Conservation (phyloP, 2,888 invertebrate genomes). For the Physocephala rufipes region DNA sequence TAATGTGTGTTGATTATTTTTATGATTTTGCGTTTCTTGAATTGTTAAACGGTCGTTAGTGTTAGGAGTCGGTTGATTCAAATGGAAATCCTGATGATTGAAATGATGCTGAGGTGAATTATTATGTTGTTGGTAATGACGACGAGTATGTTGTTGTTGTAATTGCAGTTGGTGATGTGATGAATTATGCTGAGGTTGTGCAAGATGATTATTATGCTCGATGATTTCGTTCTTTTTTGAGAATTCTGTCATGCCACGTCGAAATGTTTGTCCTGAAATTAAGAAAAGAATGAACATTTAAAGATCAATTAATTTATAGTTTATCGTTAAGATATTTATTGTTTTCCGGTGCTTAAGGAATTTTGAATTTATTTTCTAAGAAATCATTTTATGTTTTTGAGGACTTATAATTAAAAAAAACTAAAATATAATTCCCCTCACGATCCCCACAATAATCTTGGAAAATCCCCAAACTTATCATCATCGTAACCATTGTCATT, state of each 20-base stretch:
- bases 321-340: too few species aligned
- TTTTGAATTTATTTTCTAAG: too few species aligned
- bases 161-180: constrained; percentile 52
- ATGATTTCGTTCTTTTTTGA: constrained; percentile 63
- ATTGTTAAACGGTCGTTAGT: constrained; percentile 49
- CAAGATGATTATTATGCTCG: constrained; percentile 60
- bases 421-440: too few species aligned
- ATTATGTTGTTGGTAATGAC: constrained; percentile 45
- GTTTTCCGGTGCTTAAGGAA: too few species aligned
- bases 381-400: too few species aligned
- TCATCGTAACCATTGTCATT: too few species aligned
- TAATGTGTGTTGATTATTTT: constrained; percentile 53
- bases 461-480: too few species aligned
- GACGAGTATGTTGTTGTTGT: constrained; percentile 49
- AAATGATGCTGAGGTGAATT: constrained; percentile 44
- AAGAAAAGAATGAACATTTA: constrained; percentile 23
- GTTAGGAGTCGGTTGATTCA: constrained; percentile 46
- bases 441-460: too few species aligned
- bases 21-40: constrained; percentile 52
- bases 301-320: background rate
- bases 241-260: constrained; percentile 67
- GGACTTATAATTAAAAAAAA: too few species aligned
- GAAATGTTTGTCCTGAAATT: constrained; percentile 62
- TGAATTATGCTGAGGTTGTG: constrained; percentile 63
- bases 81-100: constrained; percentile 46